These are phyloP conservation scores for Oreochromis spilurus DNA, from an alignment of 2,113 vertebrate genomes.

Conservation along the genomic window DNA sequence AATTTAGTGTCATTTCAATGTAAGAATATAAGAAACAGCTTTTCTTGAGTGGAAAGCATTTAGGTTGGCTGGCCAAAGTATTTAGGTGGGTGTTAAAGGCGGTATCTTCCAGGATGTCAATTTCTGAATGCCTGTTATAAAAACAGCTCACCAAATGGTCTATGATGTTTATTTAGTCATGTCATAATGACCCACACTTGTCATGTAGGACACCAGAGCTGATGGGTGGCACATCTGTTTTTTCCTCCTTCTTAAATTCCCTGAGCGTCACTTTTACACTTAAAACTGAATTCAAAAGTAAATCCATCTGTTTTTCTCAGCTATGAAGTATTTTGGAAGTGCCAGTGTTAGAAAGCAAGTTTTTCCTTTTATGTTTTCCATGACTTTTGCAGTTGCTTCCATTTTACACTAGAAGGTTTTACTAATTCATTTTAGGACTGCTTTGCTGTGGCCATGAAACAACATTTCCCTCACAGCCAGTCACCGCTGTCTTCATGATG, in stretches of 20 bases:
- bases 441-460: conserved; percentile 10
- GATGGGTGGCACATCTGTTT: neutral
- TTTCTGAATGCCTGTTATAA: neutral
- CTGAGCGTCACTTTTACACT: neutral
- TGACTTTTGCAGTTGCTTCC: neutral
- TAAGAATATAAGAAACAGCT: neutral
- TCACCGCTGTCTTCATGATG: neutral
- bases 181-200: neutral
- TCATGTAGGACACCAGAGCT: neutral
- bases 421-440: conserved; percentile 10
- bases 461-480: neutral
- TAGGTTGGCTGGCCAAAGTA: neutral
- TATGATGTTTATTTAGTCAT: neutral
- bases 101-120: neutral
- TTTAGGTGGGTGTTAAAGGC: neutral
- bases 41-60: neutral
- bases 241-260: neutral
- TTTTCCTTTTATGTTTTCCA: neutral
- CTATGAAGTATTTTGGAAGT: neutral
- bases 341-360: neutral
- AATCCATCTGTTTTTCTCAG: neutral
- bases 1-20: neutral
- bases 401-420: neutral
- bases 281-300: neutral
- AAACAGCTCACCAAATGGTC: neutral